A percentile compares a stretch with the other conserved stretches of the same genome.
Conservation (phyloP, 2,888 invertebrate genomes). For the Eupithecia centaureata region DNA sequence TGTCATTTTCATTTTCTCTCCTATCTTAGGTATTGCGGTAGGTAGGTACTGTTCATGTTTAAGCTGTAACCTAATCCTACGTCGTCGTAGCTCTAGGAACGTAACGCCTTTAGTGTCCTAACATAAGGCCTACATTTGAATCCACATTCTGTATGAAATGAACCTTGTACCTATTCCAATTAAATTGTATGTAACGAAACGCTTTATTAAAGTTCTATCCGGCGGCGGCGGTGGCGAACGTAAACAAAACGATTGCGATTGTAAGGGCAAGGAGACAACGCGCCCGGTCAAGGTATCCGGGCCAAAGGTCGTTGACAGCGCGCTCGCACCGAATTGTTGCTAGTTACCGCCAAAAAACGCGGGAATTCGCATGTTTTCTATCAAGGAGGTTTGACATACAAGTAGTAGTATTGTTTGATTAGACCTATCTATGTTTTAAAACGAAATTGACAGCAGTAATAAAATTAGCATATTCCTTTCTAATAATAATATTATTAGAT, state of each 20-base stretch:
- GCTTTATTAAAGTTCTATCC: constrained; percentile 16
- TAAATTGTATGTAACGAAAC: constrained; percentile 3
- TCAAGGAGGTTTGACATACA: not conserved
- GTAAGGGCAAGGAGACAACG: constrained; percentile 74
- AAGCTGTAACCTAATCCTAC: too few species aligned
- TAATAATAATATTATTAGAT: too few species aligned
- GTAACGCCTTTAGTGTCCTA: too few species aligned
- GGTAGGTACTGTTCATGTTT: too few species aligned
- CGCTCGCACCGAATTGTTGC: constrained; percentile 52
- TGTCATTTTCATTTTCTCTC: too few species aligned
- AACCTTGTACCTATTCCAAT: not conserved
- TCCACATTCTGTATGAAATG: not conserved
- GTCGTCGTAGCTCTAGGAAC: too few species aligned
- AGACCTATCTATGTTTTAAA: too few species aligned
- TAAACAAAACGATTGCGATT: constrained; percentile 75
- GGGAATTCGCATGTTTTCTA: constrained; percentile 14
- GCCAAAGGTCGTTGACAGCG: constrained; percentile 83
- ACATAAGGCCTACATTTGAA: not conserved
- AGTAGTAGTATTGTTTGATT: not conserved
- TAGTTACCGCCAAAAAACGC: constrained; percentile 65
- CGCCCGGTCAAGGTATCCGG: constrained; percentile 83
- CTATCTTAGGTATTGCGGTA: too few species aligned
- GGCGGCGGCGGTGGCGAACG: constrained; percentile 48
- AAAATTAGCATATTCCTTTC: too few species aligned
- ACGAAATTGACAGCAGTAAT: too few species aligned